These are phyloP conservation scores for Goniozus legneri DNA, from an alignment of 1,140 invertebrate species.

Conservation along the genomic window DNA sequence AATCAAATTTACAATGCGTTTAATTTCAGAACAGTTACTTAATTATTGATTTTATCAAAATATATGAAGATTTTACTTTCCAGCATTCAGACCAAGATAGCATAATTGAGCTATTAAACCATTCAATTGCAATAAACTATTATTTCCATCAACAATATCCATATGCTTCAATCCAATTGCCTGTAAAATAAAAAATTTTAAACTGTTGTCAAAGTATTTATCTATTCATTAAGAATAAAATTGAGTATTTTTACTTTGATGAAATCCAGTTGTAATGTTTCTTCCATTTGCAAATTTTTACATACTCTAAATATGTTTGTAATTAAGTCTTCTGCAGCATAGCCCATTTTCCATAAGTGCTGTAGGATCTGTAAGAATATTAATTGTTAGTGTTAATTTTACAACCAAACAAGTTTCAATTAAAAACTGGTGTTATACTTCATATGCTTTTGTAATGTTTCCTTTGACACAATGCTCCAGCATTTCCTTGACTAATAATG, in stretches of 20 bases:
- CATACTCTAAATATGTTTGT: constrained; percentile 91
- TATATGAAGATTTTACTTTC: no score
- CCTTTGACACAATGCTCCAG: constrained; percentile 77
- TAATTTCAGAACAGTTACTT: no score
- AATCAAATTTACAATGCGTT: no score
- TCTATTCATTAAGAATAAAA: constrained; percentile 11
- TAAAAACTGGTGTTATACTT: constrained; percentile 52
- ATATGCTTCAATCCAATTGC: constrained; percentile 92
- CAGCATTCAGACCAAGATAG: no score
- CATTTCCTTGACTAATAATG: constrained; percentile 90
- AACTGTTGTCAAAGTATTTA: constrained; percentile 6
- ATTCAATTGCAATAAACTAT: constrained; percentile 85
- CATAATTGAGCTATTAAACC: constrained; percentile 84
- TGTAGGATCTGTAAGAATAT: constrained; percentile 64
- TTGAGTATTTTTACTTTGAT: constrained; percentile 65
- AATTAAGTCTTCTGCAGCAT: constrained; percentile 95
- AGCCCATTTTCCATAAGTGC: constrained; percentile 89
- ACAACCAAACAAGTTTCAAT: neutral
- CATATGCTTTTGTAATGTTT: constrained; percentile 85
- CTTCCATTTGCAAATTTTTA: constrained; percentile 80
- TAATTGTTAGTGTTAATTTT: neutral
- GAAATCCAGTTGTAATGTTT: constrained; percentile 81
- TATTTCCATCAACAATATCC: constrained; percentile 84
- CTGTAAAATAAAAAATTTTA: constrained; percentile 49
- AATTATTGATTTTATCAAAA: no score